phyloP scores from a whole-genome alignment of 2,797 vertebrate species.

The Graptemys geographica region DNA sequence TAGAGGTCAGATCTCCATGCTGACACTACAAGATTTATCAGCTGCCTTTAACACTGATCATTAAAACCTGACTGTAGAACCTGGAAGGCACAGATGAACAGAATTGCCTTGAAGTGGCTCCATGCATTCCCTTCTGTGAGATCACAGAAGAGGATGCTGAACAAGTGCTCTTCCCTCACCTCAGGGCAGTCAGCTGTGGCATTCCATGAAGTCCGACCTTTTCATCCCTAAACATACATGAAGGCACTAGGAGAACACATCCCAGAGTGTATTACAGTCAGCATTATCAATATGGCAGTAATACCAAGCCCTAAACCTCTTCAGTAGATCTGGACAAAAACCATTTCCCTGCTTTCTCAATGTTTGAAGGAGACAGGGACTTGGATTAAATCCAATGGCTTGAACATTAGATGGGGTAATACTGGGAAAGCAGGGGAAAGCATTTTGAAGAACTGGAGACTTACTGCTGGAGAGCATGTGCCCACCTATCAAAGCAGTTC shows the following conservation, averaged over 20 bases:
- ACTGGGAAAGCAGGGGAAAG: not conserved
- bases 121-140: fast-evolving
- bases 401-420: not conserved
- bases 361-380: not conserved
- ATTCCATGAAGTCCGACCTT: not conserved
- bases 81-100: not conserved
- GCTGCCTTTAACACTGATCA: not conserved
- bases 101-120: not conserved
- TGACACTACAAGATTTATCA: not conserved
- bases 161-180: not conserved
- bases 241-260: not conserved
- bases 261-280: not conserved
- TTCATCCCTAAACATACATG: not conserved
- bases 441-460: not conserved
- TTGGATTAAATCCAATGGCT: not conserved
- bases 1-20: not conserved
- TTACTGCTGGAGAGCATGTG: not conserved
- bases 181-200: not conserved
- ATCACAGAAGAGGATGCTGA: not conserved
- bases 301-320: not conserved
- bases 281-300: not conserved
- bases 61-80: fast-evolving
- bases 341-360: not conserved
- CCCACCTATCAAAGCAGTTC: not conserved
- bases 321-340: fast-evolving